Conservation (phyloP, 64 coral and sea anemone genomes). For the Montipora foliosa region DNA sequence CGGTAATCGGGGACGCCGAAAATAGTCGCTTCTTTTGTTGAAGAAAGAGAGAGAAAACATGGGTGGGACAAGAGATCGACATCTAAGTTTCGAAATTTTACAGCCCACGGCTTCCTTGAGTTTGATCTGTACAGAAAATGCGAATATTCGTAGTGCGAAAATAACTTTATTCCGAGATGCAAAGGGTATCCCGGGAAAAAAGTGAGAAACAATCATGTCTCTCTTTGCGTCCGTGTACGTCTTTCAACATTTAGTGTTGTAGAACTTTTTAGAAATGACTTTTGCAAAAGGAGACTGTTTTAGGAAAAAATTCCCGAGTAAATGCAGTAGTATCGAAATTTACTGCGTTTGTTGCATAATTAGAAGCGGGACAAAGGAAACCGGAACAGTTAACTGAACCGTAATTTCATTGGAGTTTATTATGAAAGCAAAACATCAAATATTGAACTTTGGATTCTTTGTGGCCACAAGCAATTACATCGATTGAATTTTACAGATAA, state of each 20-base stretch:
- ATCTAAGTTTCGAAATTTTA: not conserved
- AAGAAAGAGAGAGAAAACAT: not conserved
- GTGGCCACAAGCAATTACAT: constrained; percentile 25
- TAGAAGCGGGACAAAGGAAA: not conserved
- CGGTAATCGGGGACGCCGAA: too few relatives aligned
- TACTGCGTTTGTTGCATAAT: not conserved
- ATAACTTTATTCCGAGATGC: too few relatives aligned
- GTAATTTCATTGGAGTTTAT: not conserved
- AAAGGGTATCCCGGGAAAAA: too few relatives aligned
- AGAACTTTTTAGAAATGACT: not conserved
- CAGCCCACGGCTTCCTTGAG: not conserved
- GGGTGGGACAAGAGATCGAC: too few relatives aligned
- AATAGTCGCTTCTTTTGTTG: too few relatives aligned
- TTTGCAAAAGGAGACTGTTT: not conserved
- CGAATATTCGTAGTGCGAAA: too few relatives aligned
- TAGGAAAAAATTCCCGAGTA: not conserved
- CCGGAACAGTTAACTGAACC: not conserved
- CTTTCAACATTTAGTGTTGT: too few relatives aligned
- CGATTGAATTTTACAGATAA: constrained; percentile 10
- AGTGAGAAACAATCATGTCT: too few relatives aligned
- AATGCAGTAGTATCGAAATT: not conserved
- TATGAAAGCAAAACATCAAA: not conserved
- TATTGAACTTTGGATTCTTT: constrained; percentile 17
- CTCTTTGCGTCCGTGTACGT: too few relatives aligned
- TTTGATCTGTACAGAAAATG: too few relatives aligned